A percentile compares a stretch with the other conserved stretches of the same genome.
phyloP scores from a whole-genome alignment of 2,888 invertebrate genomes.

The Hyalella azteca region DNA sequence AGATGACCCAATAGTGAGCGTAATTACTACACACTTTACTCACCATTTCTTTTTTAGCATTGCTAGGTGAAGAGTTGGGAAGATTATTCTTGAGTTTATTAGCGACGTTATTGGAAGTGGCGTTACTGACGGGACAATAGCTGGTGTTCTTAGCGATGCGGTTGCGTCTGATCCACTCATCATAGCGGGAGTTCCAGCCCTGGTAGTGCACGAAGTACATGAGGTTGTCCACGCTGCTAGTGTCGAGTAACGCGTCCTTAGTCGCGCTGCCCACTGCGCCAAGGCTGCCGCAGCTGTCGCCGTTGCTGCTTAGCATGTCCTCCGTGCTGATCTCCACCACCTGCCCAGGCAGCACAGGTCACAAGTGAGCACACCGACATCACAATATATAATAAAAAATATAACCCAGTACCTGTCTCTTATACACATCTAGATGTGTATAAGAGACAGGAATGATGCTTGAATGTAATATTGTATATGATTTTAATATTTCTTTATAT shows the following conservation, averaged over 20 bases:
- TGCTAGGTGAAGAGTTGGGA: slow-evolving; percentile 45
- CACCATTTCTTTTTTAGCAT: slow-evolving; percentile 48
- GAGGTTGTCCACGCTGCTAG: not conserved
- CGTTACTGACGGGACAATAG: slow-evolving; percentile 34
- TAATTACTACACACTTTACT: too few species aligned
- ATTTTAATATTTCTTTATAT: too few species aligned
- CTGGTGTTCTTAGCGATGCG: slow-evolving; percentile 88
- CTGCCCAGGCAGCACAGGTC: too few species aligned
- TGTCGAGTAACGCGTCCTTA: not conserved
- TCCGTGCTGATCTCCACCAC: slow-evolving; percentile 16
- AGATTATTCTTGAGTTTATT: slow-evolving; percentile 58
- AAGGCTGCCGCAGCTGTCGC: not conserved
- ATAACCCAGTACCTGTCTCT: too few species aligned
- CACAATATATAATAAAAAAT: too few species aligned
- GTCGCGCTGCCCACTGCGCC: slow-evolving; percentile 32
- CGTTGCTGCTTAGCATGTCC: not conserved
- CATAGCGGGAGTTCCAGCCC: slow-evolving; percentile 95
- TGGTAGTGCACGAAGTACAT: slow-evolving; percentile 66
- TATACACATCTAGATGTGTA: too few species aligned
- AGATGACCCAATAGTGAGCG: too few species aligned
- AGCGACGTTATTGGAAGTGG: slow-evolving; percentile 58
- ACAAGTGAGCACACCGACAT: too few species aligned
- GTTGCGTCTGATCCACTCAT: slow-evolving; percentile 91
- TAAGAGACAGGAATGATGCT: too few species aligned
- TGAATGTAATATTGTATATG: too few species aligned